Percentiles rank a stretch among this genome's conserved stretches.
phyloP scores from a whole-genome alignment of 2,797 vertebrate genomes.

The Fistularia tabacaria region DNA sequence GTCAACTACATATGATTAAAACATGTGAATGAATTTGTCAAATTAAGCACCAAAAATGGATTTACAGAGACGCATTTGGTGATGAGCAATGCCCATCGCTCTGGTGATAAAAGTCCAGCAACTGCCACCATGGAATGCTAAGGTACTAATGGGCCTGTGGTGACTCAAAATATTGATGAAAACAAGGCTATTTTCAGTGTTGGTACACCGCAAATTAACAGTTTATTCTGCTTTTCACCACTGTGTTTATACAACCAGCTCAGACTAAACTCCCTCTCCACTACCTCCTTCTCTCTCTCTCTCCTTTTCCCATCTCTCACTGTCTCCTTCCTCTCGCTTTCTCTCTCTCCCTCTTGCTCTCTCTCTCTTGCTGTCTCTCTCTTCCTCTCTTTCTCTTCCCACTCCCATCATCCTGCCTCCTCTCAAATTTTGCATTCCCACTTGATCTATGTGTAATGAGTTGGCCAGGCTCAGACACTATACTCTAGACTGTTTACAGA shows the following conservation, averaged over 20 bases:
- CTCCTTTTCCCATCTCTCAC: background rate
- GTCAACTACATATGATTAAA: conserved; percentile 42
- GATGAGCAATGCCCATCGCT: conserved; percentile 17
- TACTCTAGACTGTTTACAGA: conserved; percentile 58
- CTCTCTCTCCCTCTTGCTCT: too few species aligned
- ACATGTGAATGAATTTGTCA: conserved; percentile 51
- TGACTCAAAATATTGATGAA: conserved; percentile 66
- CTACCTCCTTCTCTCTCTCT: conserved; percentile 26
- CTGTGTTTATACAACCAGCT: conserved; percentile 68
- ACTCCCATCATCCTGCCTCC: conserved; percentile 31
- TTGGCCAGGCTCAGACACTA: conserved; percentile 51
- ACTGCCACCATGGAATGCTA: conserved; percentile 19
- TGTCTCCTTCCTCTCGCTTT: too few species aligned
- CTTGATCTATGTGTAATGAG: conserved; percentile 64
- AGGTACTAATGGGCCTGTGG: conserved; percentile 37
- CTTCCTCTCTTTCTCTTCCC: too few species aligned
- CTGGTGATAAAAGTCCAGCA: conserved; percentile 30
- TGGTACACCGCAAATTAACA: conserved; percentile 65
- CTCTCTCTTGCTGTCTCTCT: too few species aligned
- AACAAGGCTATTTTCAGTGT: conserved; percentile 64
- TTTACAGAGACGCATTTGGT: conserved; percentile 26
- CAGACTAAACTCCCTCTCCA: conserved; percentile 34
- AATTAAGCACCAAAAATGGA: conserved; percentile 35
- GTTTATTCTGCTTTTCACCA: conserved; percentile 70
- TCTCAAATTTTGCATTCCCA: conserved; percentile 49